Base-by-base conservation (phyloP, 2,888 invertebrate genomes). In the Scelioninae gen. 2 region DNA sequence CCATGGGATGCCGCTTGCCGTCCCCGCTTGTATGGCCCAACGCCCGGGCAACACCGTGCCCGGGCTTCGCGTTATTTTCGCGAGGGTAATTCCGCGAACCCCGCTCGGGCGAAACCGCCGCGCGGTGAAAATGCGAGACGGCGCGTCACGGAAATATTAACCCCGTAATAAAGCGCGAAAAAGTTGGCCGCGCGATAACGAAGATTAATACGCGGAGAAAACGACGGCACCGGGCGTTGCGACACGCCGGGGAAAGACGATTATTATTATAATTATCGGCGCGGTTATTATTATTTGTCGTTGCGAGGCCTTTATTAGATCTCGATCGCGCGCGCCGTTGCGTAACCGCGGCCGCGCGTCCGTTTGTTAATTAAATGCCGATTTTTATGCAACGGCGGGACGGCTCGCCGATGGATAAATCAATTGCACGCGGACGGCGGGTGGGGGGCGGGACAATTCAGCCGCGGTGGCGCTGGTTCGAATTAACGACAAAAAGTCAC, bases 101-200 rank as follows among this genome's bases (percentile, higher is more conserved):
- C 61, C 70, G 67, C 50, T 70, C 74, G 74, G 74, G 74, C 74
- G 74, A 60, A 28, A 74, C 74, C 74, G 61, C 61, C 60, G 60
- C 43, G 22, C 57, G 33, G 70, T 67, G 74, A 67, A 74, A 74
- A 55, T 61, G 52, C 61, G 52, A 57, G 70, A 74, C 74, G 50
- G 70, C 60, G 74, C 74, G 74, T 74, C 74, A 67, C 46, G 71
- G 19, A 37, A 46, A 65, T 70, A 67, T 70, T 69, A 60, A 60
- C 65, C 70, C 61, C 37, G 69, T 50, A 46, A 60, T 45, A 68
- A 57, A 65, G 58, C 33, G 68, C 41, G 52, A 60, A 69, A 73
- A 69, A 64, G 7, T 60, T n/a, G 10, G 7, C 45, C 31, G 33
- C 46, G 41, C 39, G 74, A 71, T 74, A 74, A 74, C 70, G 71